phyloP scores from a whole-genome alignment of 2,113 vertebrate species.

The Micromys minutus region DNA sequence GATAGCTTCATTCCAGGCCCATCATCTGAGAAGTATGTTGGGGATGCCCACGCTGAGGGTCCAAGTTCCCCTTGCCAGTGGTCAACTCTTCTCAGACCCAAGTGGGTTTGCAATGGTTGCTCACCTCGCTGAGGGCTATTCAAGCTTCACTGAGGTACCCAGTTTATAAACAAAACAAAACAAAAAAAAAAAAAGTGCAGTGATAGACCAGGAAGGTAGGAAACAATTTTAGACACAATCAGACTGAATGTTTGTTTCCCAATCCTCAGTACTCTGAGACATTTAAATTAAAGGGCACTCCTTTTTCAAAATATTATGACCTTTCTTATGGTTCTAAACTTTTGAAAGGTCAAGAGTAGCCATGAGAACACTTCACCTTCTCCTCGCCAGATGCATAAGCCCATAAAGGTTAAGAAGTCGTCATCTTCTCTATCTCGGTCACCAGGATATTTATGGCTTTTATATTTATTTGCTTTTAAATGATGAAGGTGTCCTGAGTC shows the following conservation, averaged over 20 bases:
- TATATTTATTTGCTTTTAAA: background rate
- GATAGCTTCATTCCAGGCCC: background rate
- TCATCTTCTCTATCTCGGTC: background rate
- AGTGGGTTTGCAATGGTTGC: background rate
- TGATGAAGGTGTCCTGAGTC: background rate
- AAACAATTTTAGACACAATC: background rate
- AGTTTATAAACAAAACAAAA: too few relatives aligned
- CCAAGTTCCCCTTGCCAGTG: background rate
- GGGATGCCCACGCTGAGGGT: background rate
- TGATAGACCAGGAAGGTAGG: background rate
- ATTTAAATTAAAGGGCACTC: background rate
- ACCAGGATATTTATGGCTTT: background rate
- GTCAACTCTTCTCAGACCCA: background rate
- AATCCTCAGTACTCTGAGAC: background rate
- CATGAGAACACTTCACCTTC: background rate
- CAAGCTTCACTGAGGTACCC: background rate
- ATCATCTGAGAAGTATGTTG: background rate
- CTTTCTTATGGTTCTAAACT: background rate
- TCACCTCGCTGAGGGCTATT: too few relatives aligned
- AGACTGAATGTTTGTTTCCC: background rate
- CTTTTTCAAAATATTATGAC: background rate
- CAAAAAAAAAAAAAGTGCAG: background rate
- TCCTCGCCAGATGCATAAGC: background rate
- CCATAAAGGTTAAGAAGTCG: background rate
- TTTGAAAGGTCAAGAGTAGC: constrained; percentile 43